Evolutionary conservation across 2,113 vertebrate species (phyloP).

Genomic region (Alexandromys fortis): DNA sequence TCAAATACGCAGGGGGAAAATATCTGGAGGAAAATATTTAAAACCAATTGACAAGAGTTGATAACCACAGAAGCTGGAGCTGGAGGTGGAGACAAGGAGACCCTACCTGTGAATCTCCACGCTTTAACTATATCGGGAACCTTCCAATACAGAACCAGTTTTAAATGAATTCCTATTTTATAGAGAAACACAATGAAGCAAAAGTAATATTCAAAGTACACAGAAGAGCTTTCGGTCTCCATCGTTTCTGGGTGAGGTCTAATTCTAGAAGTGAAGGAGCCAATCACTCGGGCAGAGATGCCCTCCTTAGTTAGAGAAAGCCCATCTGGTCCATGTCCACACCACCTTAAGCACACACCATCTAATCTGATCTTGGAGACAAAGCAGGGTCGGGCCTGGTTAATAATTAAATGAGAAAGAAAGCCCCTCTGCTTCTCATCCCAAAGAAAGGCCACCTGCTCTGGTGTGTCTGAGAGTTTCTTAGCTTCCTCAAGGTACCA

Average conservation of each 20-base stretch:
- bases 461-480: neutral
- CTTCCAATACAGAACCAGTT: conserved; percentile 56
- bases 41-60: neutral
- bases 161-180: conserved; percentile 37
- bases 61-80: neutral
- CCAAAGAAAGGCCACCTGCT: neutral
- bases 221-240: neutral
- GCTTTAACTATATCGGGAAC: conserved; percentile 42
- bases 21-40: neutral
- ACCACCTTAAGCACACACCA: neutral
- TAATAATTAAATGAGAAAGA: neutral
- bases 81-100: neutral
- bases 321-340: neutral
- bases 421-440: neutral
- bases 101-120: neutral
- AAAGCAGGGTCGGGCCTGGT: neutral
- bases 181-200: conserved; percentile 29
- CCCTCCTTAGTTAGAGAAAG: neutral
- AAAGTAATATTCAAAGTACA: conserved; percentile 5
- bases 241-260: neutral
- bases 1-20: neutral
- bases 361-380: neutral
- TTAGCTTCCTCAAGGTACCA: neutral
- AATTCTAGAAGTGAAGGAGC: neutral
- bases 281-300: neutral